A percentile compares a stretch with the other conserved stretches of the same genome.
These are phyloP conservation scores for Sinohyriopsis cumingii DNA, from an alignment of 2,888 invertebrate genomes.

Conservation along the genomic window DNA sequence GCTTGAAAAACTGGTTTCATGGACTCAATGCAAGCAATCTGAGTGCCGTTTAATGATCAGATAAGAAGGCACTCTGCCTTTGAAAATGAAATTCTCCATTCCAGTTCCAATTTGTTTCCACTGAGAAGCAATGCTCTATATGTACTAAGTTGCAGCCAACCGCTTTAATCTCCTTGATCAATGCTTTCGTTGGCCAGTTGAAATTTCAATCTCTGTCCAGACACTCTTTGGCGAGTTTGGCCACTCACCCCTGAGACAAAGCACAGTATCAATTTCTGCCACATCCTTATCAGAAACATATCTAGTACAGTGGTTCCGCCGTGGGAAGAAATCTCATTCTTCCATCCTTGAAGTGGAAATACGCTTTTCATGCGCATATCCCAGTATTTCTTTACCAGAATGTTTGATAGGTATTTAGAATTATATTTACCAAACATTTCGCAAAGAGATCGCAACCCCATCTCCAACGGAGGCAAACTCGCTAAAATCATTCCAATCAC, in stretches of 20 bases:
- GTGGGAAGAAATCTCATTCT: not conserved
- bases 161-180: not conserved
- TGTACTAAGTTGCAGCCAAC: conserved; percentile 5
- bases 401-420: conserved; percentile 2
- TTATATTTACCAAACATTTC: not conserved
- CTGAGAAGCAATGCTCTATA: conserved; percentile 4
- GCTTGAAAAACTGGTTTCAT: conserved; percentile 4
- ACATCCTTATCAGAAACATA: not conserved
- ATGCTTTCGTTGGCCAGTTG: conserved; percentile 1
- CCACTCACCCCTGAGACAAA: conserved; percentile 6
- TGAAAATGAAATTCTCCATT: conserved; percentile 11
- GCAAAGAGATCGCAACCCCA: conserved; percentile 5
- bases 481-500: not conserved
- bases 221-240: conserved; percentile 1
- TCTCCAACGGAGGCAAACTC: not conserved
- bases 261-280: conserved; percentile 1
- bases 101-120: conserved; percentile 1
- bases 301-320: not conserved
- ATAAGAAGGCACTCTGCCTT: conserved; percentile 4
- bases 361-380: not conserved
- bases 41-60: conserved; percentile 8
- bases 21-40: too few species aligned
- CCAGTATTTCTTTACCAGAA: not conserved
- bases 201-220: not conserved
- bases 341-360: not conserved